Evolutionary conservation across 2,113 vertebrate genomes (phyloP).

Genomic region (Phalacrocorax brasilianus): DNA sequence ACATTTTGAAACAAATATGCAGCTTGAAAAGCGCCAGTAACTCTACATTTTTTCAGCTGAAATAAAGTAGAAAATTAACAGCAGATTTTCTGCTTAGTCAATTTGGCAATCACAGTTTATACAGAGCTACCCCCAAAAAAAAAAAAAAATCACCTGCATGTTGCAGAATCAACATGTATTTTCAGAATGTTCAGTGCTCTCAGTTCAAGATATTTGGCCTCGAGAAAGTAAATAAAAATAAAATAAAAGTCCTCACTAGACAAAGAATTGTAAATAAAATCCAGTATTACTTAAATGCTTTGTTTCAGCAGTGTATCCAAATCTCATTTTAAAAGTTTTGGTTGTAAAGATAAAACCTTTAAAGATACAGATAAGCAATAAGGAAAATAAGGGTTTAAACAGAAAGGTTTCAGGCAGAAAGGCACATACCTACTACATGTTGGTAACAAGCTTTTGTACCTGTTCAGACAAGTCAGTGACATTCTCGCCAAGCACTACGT

Average conservation of each 20-base stretch:
- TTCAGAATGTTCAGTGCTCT: neutral
- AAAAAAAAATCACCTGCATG: neutral
- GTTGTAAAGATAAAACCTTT: neutral
- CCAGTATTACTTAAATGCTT: neutral
- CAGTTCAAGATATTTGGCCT: neutral
- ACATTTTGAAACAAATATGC: neutral
- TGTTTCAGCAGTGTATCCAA: neutral
- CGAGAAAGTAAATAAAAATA: neutral
- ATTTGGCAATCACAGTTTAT: neutral
- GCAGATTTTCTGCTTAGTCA: neutral
- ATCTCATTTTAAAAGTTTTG: neutral
- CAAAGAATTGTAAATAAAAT: neutral
- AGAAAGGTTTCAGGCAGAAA: neutral
- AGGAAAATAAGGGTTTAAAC: neutral
- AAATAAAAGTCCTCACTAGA: neutral
- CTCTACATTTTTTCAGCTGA: neutral
- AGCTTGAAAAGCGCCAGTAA: neutral
- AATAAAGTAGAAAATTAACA: neutral
- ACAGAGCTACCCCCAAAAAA: neutral
- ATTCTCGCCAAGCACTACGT: neutral
- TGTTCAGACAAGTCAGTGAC: conserved; percentile 22
- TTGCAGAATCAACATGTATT: neutral
- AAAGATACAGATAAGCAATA: neutral
- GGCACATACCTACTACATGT: neutral
- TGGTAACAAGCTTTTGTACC: neutral